These are phyloP conservation scores for Enteromius afrohamiltoni DNA, from an alignment of 2,797 vertebrate species.

Conservation along the genomic window DNA sequence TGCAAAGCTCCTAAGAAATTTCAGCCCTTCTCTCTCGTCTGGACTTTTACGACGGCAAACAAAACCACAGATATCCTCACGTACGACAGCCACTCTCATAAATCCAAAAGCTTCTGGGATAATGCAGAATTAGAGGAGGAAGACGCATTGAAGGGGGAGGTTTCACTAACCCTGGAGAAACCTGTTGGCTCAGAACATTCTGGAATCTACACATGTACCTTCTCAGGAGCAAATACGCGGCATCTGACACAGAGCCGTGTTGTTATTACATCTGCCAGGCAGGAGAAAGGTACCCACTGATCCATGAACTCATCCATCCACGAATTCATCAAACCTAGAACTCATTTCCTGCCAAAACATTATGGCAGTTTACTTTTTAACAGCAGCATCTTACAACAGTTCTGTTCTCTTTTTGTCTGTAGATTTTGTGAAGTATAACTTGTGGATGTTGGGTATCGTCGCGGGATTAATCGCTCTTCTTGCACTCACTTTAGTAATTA, in stretches of 20 bases:
- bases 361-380: not conserved
- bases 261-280: not conserved
- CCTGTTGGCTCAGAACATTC: conserved; percentile 29
- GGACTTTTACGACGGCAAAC: conserved; percentile 52
- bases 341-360: not conserved
- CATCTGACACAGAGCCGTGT: conserved; percentile 53
- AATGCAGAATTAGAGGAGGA: conserved; percentile 38
- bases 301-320: conserved; percentile 21
- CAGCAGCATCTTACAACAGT: not conserved
- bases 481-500: conserved; percentile 12
- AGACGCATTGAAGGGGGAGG: conserved; percentile 46
- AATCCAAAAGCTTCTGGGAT: conserved; percentile 33
- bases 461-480: conserved; percentile 27
- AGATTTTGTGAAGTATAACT: conserved; percentile 23
- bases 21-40: conserved; percentile 51
- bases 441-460: conserved; percentile 43
- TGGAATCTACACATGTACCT: conserved; percentile 54
- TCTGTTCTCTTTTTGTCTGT: not conserved
- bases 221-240: conserved; percentile 29
- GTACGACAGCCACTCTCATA: conserved; percentile 44
- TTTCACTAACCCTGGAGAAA: conserved; percentile 51
- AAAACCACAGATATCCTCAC: conserved; percentile 43
- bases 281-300: conserved; percentile 29
- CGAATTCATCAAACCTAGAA: not conserved
- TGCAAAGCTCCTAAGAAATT: conserved; percentile 55